phyloP scores from a whole-genome alignment of 2,113 vertebrate genomes.

The Probosciger aterrimus region DNA sequence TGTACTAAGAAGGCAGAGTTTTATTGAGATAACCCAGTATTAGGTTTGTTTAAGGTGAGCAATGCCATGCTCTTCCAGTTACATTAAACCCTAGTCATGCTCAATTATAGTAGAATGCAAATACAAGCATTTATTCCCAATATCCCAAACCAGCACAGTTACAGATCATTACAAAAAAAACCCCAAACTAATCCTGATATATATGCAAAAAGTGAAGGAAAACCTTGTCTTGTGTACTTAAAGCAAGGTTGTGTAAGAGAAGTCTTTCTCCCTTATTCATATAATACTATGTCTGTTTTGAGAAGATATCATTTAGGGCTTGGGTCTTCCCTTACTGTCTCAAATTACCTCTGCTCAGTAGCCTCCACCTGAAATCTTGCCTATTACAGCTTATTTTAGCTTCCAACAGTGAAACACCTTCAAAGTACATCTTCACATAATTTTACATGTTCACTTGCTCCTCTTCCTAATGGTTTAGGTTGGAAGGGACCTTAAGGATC shows the following conservation, averaged over 20 bases:
- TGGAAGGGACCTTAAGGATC: not conserved
- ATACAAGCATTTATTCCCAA: not conserved
- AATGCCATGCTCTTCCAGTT: not conserved
- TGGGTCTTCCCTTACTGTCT: not conserved
- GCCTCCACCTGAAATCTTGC: not conserved
- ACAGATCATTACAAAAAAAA: not conserved
- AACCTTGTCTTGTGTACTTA: not conserved
- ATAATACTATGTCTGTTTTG: not conserved
- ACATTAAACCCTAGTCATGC: not conserved
- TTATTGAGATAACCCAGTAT: not conserved
- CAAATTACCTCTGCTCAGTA: not conserved
- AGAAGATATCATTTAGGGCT: not conserved
- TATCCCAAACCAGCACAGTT: not conserved
- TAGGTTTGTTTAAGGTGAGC: not conserved
- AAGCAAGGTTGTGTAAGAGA: not conserved
- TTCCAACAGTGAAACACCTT: not conserved
- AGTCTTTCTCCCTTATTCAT: not conserved
- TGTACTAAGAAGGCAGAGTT: not conserved
- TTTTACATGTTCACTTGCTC: not conserved
- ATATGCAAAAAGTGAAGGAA: not conserved
- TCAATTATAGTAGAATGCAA: not conserved
- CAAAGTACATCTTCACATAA: not conserved
- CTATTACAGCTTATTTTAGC: not conserved
- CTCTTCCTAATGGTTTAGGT: not conserved
- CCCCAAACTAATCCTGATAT: not conserved